phyloP scores from a whole-genome alignment of 2,888 invertebrate genomes.

The Acheta domesticus region DNA sequence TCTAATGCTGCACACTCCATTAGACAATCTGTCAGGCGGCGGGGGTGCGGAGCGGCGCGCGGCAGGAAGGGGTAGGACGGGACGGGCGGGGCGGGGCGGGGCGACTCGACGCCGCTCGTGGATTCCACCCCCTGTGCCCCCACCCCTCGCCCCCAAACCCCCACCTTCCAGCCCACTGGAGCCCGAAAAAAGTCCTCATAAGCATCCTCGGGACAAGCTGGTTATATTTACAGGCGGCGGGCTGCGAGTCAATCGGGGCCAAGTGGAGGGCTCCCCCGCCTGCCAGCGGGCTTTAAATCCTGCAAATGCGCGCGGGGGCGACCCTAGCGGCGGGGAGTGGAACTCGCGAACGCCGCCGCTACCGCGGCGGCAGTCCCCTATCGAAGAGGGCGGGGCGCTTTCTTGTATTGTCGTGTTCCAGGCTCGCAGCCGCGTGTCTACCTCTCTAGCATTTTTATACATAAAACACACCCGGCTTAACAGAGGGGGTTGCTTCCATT shows the following conservation, averaged over 20 bases:
- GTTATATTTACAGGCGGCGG: not conserved
- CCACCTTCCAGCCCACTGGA: not conserved
- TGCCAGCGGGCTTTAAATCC: no score
- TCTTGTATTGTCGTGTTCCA: no score
- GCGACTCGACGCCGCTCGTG: not conserved
- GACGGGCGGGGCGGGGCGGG: not conserved
- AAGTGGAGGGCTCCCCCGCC: not conserved
- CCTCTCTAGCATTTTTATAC: no score
- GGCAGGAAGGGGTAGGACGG: not conserved
- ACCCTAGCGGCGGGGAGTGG: no score
- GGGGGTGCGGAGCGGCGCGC: not conserved
- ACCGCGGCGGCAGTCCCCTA: no score
- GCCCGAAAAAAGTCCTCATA: conserved; percentile 18
- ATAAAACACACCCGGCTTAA: no score
- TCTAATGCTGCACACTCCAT: conserved; percentile 18
- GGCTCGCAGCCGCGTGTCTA: no score
- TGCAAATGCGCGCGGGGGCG: no score
- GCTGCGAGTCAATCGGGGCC: not conserved
- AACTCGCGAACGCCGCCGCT: no score
- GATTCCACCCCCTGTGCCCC: not conserved
- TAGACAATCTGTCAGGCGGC: not conserved
- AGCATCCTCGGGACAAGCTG: not conserved
- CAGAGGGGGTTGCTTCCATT: no score
- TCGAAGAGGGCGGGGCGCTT: no score
- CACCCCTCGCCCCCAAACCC: not conserved